These are phyloP conservation scores for Lampropteryx suffumata DNA, from an alignment of 2,888 invertebrate species.

Conservation along the genomic window DNA sequence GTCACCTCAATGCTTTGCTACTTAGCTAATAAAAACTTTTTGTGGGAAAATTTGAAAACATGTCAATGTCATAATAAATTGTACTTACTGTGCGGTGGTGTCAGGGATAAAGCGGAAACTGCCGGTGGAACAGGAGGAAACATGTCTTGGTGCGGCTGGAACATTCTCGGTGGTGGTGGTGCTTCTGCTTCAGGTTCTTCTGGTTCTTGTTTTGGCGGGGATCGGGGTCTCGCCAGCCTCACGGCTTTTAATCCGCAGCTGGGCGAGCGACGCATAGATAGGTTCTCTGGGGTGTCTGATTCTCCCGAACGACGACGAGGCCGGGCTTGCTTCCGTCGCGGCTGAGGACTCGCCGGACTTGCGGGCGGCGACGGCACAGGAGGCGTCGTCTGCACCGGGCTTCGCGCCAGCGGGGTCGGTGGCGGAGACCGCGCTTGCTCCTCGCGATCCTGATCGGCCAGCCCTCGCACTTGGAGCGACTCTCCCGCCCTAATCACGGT, in stretches of 20 bases:
- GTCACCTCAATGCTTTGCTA: not conserved
- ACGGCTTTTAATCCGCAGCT: constrained; percentile 69
- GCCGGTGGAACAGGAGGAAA: constrained; percentile 88
- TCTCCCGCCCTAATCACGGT: constrained; percentile 94
- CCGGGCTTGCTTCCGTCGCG: constrained; percentile 92
- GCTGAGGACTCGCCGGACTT: constrained; percentile 90
- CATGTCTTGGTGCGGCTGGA: constrained; percentile 84
- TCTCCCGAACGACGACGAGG: constrained; percentile 93
- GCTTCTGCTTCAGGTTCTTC: constrained; percentile 75
- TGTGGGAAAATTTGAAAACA: too few relatives aligned
- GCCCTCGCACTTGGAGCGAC: constrained; percentile 91
- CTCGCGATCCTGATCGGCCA: constrained; percentile 85
- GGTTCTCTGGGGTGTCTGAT: constrained; percentile 81
- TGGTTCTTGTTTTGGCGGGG: constrained; percentile 68
- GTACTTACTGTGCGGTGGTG: constrained; percentile 91
- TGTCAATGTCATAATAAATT: not conserved
- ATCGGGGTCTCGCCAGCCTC: constrained; percentile 65
- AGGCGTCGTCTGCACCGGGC: constrained; percentile 71
- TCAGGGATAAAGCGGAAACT: constrained; percentile 89
- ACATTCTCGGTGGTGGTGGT: constrained; percentile 82
- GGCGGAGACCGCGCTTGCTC: constrained; percentile 68
- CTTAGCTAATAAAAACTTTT: too few relatives aligned
- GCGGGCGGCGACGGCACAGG: constrained; percentile 75
- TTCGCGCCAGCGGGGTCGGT: constrained; percentile 65
- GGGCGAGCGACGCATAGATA: constrained; percentile 83